Conservation (phyloP, 1,140 invertebrate genomes). For the Oedothorax gibbosus region DNA sequence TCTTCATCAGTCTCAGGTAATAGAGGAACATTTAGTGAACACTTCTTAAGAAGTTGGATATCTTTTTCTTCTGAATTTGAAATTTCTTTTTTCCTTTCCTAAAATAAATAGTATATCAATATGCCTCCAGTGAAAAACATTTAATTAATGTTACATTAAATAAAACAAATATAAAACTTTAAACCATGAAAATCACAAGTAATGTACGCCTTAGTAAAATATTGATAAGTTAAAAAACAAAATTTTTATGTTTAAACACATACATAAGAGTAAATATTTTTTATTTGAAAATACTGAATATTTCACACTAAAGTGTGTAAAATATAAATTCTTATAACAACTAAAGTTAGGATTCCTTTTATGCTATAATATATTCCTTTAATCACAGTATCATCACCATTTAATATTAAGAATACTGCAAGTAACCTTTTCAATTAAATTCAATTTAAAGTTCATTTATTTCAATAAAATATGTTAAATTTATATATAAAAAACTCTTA, state of each 20-base stretch:
- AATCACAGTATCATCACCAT: no score
- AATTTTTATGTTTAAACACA: background rate
- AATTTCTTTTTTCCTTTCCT: slow-evolving; percentile 75
- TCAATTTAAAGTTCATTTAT: no score
- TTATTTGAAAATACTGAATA: no score
- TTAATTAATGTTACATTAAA: background rate
- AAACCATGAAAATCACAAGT: background rate
- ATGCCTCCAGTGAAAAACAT: background rate
- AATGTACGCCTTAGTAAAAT: background rate
- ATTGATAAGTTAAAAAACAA: background rate
- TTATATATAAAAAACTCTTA: slow-evolving; percentile 67
- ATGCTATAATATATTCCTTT: no score
- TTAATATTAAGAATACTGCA: no score
- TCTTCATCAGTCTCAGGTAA: slow-evolving; percentile 85
- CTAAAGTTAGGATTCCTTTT: no score
- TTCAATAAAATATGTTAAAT: no score
- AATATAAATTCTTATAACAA: no score
- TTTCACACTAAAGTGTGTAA: no score
- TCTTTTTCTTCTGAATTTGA: slow-evolving; percentile 78
- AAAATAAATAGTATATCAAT: slow-evolving; percentile 45
- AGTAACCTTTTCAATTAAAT: no score
- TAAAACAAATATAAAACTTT: slow-evolving; percentile 1
- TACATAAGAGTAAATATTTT: no score
- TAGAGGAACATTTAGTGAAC: slow-evolving; percentile 79
- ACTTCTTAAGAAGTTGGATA: slow-evolving; percentile 79